Conservation (phyloP, 2,888 invertebrate species). For the Nebria brevicollis region DNA sequence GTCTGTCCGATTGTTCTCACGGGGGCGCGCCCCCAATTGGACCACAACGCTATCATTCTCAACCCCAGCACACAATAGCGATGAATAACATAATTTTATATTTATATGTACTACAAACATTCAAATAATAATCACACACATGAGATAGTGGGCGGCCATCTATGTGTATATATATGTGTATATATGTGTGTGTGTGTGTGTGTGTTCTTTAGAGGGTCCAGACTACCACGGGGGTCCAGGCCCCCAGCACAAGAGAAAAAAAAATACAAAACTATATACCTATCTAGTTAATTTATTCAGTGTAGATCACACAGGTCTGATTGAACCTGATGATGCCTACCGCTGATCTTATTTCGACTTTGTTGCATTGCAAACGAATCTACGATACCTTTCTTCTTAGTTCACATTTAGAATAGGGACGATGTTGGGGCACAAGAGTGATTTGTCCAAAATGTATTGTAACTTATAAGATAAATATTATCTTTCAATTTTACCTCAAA, state of each 20-base stretch:
- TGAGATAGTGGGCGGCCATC: not conserved
- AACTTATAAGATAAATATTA: too few relatives aligned
- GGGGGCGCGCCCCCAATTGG: too few relatives aligned
- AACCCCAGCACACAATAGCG: not conserved
- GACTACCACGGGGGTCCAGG: conserved; percentile 11
- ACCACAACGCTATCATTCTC: too few relatives aligned
- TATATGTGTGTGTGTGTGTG: not conserved
- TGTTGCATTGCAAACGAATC: too few relatives aligned
- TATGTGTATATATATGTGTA: conserved; percentile 3
- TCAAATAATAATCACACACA: not conserved
- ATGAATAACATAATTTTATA: not conserved
- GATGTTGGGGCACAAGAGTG: too few relatives aligned
- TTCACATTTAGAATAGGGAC: too few relatives aligned
- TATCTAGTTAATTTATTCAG: conserved; percentile 4
- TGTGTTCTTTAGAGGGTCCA: not conserved
- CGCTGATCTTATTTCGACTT: not conserved
- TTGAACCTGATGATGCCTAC: not conserved
- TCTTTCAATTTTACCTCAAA: too few relatives aligned
- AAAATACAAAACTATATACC: conserved; percentile 11
- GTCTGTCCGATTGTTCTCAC: too few relatives aligned
- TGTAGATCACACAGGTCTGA: conserved; percentile 12
- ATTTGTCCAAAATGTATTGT: too few relatives aligned
- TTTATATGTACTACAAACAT: not conserved
- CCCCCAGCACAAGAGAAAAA: not conserved
- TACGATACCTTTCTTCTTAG: too few relatives aligned